Base-by-base conservation (phyloP, 1,140 invertebrate species). In the Mya arenaria region DNA sequence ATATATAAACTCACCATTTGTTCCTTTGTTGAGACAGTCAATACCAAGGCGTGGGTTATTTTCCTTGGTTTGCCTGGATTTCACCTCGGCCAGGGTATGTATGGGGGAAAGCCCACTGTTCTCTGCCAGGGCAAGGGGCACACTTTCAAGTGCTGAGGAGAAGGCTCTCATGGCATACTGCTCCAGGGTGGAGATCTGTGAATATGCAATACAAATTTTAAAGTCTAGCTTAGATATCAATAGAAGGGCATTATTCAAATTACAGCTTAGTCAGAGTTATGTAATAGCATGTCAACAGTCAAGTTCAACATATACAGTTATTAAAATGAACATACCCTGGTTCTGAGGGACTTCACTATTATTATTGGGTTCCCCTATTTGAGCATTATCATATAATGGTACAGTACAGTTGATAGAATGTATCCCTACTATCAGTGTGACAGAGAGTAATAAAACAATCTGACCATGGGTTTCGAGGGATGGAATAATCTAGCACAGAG, bases 81-180 rank as follows among this genome's bases (percentile, higher is more conserved):
- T 99, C 23, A 99, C 94, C 87, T 98, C 97, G 10, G 98, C 97
- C 48, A 99, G 91, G 0, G 97, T 96, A 86, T 99, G 96, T 81
- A 99, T 98, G 0, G 98, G 96, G 36, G 97, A 95, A 4, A 99
- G 93, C 52, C 99, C 99, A 89, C 97, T 96, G 93, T 99, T 99
- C 93, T 99, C 99, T 17, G 99, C 98, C 37, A 99, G 94, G 0
- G 99, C 98, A 88, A 99, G 93, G 3, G 99, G 99, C 89, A 99
- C 96, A 58, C 95, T 95, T 93, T 99, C 99, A 23, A 99, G 94
- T 1, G 99, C 98, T 92, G 99, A 98, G 30, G 98, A 95, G 91
- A 99, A 99, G 1, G 96, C 96, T 82, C 98, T 94, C 94, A 97
- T 99, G 0, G 99, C 97, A 94, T 99, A 99, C 92, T 99, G 99